Percentiles rank a stretch among this genome's conserved stretches.
phyloP scores from a whole-genome alignment of 2,113 vertebrate species.

The Sardina pilchardus region DNA sequence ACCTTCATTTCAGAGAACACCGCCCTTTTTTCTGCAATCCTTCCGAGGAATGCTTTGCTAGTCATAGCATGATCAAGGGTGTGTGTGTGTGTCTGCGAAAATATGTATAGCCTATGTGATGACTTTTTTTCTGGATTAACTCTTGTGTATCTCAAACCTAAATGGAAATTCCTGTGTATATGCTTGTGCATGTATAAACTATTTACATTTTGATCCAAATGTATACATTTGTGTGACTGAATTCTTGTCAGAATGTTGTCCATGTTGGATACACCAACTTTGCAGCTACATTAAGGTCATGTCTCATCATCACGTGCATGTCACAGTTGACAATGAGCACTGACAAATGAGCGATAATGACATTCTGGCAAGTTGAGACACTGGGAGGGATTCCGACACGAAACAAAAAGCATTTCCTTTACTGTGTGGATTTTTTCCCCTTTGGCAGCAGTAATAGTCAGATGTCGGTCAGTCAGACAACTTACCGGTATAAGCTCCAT shows the following conservation, averaged over 20 bases:
- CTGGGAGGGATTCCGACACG: background rate
- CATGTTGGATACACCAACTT: too few relatives aligned
- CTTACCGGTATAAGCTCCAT: background rate
- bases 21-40: background rate
- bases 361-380: background rate
- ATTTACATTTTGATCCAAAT: too few relatives aligned
- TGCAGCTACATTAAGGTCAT: too few relatives aligned
- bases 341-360: background rate
- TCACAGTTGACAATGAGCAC: background rate
- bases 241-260: background rate
- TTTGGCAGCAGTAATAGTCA: background rate
- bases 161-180: background rate
- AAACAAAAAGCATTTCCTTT: background rate
- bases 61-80: background rate
- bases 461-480: background rate
- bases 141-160: too few relatives aligned
- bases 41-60: background rate
- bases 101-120: background rate
- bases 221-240: background rate
- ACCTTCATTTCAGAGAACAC: background rate
- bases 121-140: background rate
- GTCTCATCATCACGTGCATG: too few relatives aligned
- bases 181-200: too few relatives aligned
- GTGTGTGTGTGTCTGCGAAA: background rate
- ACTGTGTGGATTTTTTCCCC: background rate